Conservation (phyloP, 1,140 invertebrate genomes). For the Armadillidium nasatum region DNA sequence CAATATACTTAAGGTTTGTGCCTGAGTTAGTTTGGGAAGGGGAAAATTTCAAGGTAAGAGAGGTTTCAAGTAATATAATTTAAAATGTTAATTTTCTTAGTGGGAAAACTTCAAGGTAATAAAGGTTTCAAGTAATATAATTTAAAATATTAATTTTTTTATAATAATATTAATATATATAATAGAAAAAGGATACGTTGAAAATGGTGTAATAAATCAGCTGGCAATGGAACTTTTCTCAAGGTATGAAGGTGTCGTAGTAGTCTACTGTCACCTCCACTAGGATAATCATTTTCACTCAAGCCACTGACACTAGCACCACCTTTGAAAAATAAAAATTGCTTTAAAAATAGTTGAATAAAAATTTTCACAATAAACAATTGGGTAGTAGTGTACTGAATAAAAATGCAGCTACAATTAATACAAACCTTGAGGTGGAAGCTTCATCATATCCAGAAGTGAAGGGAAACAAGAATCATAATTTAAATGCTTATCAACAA, state of each 20-base stretch:
- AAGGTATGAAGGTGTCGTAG: slow-evolving; percentile 68
- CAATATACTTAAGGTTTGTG: too few species aligned
- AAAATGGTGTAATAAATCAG: slow-evolving; percentile 89
- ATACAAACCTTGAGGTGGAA: slow-evolving; percentile 49
- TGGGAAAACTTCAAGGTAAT: too few species aligned
- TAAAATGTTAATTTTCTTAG: too few species aligned
- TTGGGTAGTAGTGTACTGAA: too few species aligned
- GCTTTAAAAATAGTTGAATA: not conserved
- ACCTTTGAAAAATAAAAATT: slow-evolving; percentile 24
- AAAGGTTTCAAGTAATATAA: too few species aligned
- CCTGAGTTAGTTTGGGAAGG: too few species aligned
- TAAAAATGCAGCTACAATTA: slow-evolving; percentile 34
- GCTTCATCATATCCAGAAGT: slow-evolving; percentile 57
- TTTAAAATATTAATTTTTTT: too few species aligned
- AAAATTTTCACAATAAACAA: too few species aligned
- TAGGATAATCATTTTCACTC: slow-evolving; percentile 84
- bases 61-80: too few species aligned
- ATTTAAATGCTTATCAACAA: slow-evolving; percentile 65
- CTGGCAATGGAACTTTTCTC: slow-evolving; percentile 79
- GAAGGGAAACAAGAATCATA: slow-evolving; percentile 66
- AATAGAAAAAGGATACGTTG: slow-evolving; percentile 67
- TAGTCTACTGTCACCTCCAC: slow-evolving; percentile 56
- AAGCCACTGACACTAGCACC: slow-evolving; percentile 57
- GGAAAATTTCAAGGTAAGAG: too few species aligned
- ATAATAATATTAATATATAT: slow-evolving; percentile 49